Base-by-base conservation (phyloP, 2,888 invertebrate genomes). In the Eristalinus sepulchralis region DNA sequence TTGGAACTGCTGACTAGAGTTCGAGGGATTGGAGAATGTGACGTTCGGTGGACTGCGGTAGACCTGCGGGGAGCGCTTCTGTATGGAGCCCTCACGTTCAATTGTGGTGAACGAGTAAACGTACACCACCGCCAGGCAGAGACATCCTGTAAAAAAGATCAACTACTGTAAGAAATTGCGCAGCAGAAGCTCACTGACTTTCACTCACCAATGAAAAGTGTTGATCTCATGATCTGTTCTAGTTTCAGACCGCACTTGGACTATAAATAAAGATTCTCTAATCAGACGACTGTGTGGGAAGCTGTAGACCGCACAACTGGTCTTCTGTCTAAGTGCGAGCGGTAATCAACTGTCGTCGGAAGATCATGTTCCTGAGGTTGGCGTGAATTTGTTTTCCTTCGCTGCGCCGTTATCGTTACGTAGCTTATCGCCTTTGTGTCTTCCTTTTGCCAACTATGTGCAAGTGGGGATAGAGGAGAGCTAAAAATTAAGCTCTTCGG, bases 161-260 rank as follows among this genome's bases (percentile, higher is more conserved):
- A 22, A 31, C 1, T 17, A 47, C 17, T 47, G 22, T 24, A 57
- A 4, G 22, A 13, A 57, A 57, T 13, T 22, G 57, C 57, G 57
- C 57, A 34, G 17, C n/a, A 57, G 33, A 17, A n/a, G 17, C 39
- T 4, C 1, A 47, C 13, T 5, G 11, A 13, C 2, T 5, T 2
- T 22, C 22, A 62, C 77, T 86, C 39, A 86, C 85, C 85, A 73
- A 82, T 59, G 22, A 82, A 66, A 47, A 86, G 24, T 62, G 78
- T 66, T 82, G 82, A 86, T 70, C 85, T 86, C 85, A 86, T 86
- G 47, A 60, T 82, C 59, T 60, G 53, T 31, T 62, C 63, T 66
- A 66, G 47, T 68, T 73, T 67, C 62, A 31, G 13, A 17, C 17
- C 31, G 60, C 53, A 55, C 24, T n/a, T 34, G 55, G 62, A 59